Conservation (phyloP, 2,888 invertebrate genomes). For the Coleophora flavipennella region DNA sequence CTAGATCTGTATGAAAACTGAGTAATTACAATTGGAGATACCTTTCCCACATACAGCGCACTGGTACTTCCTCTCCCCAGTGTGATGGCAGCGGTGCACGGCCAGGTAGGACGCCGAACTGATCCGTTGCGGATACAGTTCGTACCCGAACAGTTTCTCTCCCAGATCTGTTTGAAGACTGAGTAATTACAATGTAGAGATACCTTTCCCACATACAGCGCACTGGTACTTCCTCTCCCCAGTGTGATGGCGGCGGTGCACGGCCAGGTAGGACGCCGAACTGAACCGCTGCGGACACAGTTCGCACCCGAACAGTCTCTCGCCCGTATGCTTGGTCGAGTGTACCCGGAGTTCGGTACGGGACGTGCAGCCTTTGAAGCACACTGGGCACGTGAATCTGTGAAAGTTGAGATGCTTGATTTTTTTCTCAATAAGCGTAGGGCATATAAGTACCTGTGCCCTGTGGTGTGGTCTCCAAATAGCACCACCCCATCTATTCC, state of each 20-base stretch:
- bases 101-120: conserved; percentile 18
- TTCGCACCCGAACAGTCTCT: conserved; percentile 58
- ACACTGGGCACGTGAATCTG: conserved; percentile 59
- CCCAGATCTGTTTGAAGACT: no score
- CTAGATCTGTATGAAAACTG: no score
- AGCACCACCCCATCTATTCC: no score
- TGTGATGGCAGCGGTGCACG: conserved; percentile 54
- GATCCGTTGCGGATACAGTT: neutral
- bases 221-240: conserved; percentile 51
- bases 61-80: conserved; percentile 45
- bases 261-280: conserved; percentile 56
- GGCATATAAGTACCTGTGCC: no score
- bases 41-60: conserved; percentile 55
- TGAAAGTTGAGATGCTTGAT: no score
- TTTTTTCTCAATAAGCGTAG: no score
- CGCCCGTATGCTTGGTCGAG: conserved; percentile 51
- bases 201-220: conserved; percentile 53
- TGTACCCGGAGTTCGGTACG: conserved; percentile 61
- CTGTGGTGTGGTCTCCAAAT: no score
- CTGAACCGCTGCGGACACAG: conserved; percentile 53
- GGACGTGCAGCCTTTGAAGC: conserved; percentile 60
- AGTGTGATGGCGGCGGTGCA: conserved; percentile 53
- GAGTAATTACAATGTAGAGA: neutral
- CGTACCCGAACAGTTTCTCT: neutral
- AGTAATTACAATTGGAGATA: conserved; percentile 17